These are phyloP conservation scores for Trissonchulus sp. DNA, from an alignment of 2,888 invertebrate genomes.

Conservation along the genomic window DNA sequence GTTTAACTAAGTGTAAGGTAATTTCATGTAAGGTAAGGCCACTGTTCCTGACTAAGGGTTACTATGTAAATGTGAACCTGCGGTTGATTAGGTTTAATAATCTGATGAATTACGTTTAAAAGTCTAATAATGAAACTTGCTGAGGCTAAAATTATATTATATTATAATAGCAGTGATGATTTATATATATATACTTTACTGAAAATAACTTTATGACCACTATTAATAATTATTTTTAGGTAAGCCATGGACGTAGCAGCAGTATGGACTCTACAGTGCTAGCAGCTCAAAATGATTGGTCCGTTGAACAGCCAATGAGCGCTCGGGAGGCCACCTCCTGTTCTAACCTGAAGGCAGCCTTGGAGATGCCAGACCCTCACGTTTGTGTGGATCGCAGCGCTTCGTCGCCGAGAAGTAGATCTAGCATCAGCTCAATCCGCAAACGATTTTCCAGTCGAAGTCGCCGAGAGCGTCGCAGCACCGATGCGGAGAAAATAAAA, in stretches of 20 bases:
- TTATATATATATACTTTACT: too few species aligned
- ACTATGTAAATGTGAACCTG: too few species aligned
- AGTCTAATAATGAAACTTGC: too few species aligned
- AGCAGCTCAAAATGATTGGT: constrained; percentile 35
- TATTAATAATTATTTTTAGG: too few species aligned
- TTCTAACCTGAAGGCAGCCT: neutral
- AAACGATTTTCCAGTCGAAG: neutral
- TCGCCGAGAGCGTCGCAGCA: neutral
- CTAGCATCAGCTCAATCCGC: neutral
- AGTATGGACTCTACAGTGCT: constrained; percentile 49
- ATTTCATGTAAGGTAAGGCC: too few species aligned
- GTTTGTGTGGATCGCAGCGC: neutral
- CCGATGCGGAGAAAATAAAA: neutral
- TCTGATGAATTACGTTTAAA: too few species aligned
- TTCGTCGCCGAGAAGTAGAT: neutral
- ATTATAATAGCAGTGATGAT: too few species aligned
- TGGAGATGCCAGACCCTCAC: neutral
- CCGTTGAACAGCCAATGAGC: neutral
- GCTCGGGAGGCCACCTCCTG: neutral
- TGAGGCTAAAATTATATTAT: too few species aligned
- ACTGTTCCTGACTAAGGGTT: too few species aligned
- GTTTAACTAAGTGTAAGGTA: too few species aligned
- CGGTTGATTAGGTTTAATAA: too few species aligned
- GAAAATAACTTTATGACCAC: too few species aligned
- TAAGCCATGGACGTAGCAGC: constrained; percentile 27